Evolutionary conservation across 2,797 vertebrate species (phyloP).

Genomic region (Pitangus sulphuratus): DNA sequence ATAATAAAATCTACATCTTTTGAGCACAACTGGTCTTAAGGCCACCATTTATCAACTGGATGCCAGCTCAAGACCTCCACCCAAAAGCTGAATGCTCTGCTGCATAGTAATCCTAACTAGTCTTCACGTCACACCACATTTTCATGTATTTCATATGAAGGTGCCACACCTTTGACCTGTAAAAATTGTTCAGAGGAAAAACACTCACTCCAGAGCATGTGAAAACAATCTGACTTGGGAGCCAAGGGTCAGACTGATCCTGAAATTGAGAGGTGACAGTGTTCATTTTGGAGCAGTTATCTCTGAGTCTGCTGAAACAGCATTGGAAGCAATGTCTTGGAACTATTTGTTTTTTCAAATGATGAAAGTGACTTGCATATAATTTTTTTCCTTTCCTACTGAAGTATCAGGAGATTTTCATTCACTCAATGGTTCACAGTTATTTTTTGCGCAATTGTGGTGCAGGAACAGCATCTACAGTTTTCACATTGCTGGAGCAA

Average conservation of each 20-base stretch:
- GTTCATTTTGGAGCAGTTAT: neutral
- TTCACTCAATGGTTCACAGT: neutral
- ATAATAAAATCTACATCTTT: neutral
- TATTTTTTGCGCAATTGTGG: neutral
- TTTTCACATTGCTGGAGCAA: neutral
- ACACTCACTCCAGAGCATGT: neutral
- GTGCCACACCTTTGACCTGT: neutral
- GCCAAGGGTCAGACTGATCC: neutral
- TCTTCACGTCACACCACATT: neutral
- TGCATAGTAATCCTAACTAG: neutral
- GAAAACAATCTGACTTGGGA: neutral
- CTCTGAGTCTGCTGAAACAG: neutral
- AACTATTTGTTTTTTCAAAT: neutral
- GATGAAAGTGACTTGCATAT: accelerated
- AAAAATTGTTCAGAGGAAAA: neutral
- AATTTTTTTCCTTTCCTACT: neutral
- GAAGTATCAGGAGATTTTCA: neutral
- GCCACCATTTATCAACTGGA: neutral
- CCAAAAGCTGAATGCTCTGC: neutral
- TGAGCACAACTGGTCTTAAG: neutral
- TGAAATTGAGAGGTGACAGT: neutral
- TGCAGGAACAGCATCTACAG: neutral
- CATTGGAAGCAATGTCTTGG: neutral
- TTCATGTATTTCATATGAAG: neutral
- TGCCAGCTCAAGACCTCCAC: neutral